A percentile compares a stretch with the other conserved stretches of the same genome.
Evolutionary conservation across 2,888 invertebrate species (phyloP).

Genomic region (Conistra vaccinii): DNA sequence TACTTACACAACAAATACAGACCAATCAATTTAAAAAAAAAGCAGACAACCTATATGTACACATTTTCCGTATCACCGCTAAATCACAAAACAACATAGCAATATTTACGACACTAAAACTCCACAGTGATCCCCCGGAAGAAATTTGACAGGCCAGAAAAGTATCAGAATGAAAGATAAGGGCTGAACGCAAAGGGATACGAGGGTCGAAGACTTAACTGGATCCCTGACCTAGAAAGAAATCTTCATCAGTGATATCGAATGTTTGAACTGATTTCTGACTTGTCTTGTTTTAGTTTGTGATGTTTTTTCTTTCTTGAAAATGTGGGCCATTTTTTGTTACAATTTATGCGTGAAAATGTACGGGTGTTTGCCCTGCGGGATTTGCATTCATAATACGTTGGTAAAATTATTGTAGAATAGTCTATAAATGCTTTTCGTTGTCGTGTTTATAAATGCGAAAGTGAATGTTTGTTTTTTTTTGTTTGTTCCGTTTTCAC

Average conservation of each 20-base stretch:
- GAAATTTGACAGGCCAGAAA: slow-evolving; percentile 61
- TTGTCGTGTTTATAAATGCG: too few relatives aligned
- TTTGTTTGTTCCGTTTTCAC: too few relatives aligned
- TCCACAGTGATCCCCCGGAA: slow-evolving; percentile 49
- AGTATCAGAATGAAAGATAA: slow-evolving; percentile 64
- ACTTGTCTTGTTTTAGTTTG: slow-evolving; percentile 34
- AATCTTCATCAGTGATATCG: slow-evolving; percentile 52
- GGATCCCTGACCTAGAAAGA: slow-evolving; percentile 62
- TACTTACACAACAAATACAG: background rate
- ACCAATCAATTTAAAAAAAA: background rate
- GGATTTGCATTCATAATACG: background rate
- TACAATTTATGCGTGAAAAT: background rate
- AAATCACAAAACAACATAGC: slow-evolving; percentile 29
- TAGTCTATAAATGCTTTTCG: too few relatives aligned
- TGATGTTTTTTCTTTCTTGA: slow-evolving; percentile 7
- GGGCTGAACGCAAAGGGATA: slow-evolving; percentile 59
- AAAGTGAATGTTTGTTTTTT: too few relatives aligned
- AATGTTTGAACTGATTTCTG: slow-evolving; percentile 38
- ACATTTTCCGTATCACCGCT: background rate
- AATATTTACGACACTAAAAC: slow-evolving; percentile 44
- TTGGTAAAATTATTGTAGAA: background rate
- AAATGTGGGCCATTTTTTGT: background rate
- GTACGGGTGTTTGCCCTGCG: background rate
- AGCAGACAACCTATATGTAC: background rate
- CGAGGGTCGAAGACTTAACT: slow-evolving; percentile 61